Percentiles rank a stretch among this genome's conserved stretches.
Conservation (phyloP, 1,140 invertebrate genomes). For the Brachionus angularis region DNA sequence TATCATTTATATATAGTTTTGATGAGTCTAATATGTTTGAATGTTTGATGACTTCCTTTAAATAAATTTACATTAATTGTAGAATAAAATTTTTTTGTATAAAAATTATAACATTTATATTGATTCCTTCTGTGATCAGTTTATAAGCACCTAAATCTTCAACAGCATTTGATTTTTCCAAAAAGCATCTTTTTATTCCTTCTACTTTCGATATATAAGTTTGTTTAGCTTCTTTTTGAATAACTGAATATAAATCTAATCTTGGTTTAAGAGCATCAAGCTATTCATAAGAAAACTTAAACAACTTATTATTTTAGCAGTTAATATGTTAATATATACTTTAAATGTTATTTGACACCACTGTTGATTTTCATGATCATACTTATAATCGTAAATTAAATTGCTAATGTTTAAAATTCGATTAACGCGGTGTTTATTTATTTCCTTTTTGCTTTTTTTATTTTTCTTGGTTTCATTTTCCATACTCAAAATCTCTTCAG, state of each 20-base stretch:
- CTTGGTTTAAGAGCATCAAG: conserved; percentile 16
- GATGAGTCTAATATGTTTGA: conserved; percentile 69
- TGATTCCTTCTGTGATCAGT: conserved; percentile 86
- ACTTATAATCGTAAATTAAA: conserved; percentile 67
- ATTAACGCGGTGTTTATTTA: neutral
- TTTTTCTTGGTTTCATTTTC: conserved; percentile 41
- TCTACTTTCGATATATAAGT: conserved; percentile 27
- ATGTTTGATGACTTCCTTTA: conserved; percentile 21
- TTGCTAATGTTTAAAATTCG: conserved; percentile 25
- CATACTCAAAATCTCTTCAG: conserved; percentile 32
- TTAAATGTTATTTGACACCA: conserved; percentile 71
- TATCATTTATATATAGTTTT: conserved; percentile 85
- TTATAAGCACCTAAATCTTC: conserved; percentile 58
- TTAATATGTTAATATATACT: conserved; percentile 58
- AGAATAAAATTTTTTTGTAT: neutral
- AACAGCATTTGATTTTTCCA: conserved; percentile 67
- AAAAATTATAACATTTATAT: conserved; percentile 67
- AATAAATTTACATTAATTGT: neutral
- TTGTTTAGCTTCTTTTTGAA: conserved; percentile 36
- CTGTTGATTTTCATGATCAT: conserved; percentile 67
- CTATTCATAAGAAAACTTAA: neutral
- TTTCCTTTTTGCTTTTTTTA: conserved; percentile 40
- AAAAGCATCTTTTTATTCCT: conserved; percentile 34
- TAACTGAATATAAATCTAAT: conserved; percentile 34
- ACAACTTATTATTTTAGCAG: neutral